phyloP scores from a whole-genome alignment of 53 echinoderm and acorn worm genomes.

The Stichopus horrens region DNA sequence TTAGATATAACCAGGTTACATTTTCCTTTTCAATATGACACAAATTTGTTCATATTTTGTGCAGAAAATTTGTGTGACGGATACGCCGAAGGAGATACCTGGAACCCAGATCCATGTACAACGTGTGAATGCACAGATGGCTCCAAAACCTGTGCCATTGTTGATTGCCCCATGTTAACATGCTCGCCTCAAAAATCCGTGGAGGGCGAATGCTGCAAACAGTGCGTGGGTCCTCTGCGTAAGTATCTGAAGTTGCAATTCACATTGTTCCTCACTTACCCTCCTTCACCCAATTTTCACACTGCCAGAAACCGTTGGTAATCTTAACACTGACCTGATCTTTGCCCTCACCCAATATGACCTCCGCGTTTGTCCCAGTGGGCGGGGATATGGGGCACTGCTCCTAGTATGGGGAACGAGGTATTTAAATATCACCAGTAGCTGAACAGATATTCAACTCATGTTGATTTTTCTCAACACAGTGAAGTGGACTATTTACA shows the following conservation, averaged over 20 bases:
- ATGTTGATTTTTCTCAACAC: no score
- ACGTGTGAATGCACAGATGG: neutral
- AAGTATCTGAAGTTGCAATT: neutral
- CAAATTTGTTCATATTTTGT: neutral
- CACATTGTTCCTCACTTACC: neutral
- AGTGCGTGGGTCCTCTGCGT: constrained; percentile 28
- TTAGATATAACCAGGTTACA: neutral
- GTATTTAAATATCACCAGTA: no score
- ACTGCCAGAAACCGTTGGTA: no score
- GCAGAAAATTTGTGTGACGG: neutral
- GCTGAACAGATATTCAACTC: no score
- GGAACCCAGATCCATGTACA: constrained; percentile 9
- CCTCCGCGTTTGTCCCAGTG: no score
- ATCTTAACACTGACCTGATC: no score
- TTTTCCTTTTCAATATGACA: neutral
- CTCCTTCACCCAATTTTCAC: no score
- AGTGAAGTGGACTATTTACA: no score
- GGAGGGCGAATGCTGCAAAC: constrained; percentile 32
- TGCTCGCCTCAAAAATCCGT: neutral
- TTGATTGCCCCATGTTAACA: neutral
- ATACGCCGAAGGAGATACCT: neutral
- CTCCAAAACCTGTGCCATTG: neutral
- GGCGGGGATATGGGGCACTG: no score
- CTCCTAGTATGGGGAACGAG: no score
- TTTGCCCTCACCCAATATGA: no score